These are phyloP conservation scores for Melanocharis versteri DNA, from an alignment of 2,113 vertebrate species.

Conservation along the genomic window DNA sequence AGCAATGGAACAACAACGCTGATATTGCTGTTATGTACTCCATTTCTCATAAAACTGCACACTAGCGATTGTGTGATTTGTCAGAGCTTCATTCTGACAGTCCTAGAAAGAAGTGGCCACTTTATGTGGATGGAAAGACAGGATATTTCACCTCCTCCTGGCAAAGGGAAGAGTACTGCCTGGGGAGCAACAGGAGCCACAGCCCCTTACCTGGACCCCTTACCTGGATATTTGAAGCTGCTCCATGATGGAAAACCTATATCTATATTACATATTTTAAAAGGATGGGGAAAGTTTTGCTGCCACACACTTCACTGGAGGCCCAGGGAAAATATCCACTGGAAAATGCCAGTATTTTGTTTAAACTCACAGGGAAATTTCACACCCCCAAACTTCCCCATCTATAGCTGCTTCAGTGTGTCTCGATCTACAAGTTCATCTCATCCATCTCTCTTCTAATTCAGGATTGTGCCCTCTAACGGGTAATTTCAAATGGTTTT, in stretches of 20 bases:
- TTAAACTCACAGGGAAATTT: neutral
- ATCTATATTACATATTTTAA: neutral
- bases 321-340: neutral
- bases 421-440: neutral
- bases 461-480: neutral
- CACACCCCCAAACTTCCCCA: neutral
- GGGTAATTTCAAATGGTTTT: neutral
- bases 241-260: rapidly evolving
- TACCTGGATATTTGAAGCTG: neutral
- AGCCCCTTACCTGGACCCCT: neutral
- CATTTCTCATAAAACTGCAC: neutral
- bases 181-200: neutral
- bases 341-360: neutral
- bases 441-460: neutral
- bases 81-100: neutral
- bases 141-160: rapidly evolving
- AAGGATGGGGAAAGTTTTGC: neutral
- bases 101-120: neutral
- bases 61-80: neutral
- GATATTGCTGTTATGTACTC: neutral
- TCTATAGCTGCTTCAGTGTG: neutral
- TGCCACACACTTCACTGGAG: neutral
- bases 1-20: neutral
- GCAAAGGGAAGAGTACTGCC: neutral
- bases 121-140: neutral